A percentile compares a stretch with the other conserved stretches of the same genome.
Conservation (phyloP, 92 coral and sea anemone genomes). For the Metridium senile region DNA sequence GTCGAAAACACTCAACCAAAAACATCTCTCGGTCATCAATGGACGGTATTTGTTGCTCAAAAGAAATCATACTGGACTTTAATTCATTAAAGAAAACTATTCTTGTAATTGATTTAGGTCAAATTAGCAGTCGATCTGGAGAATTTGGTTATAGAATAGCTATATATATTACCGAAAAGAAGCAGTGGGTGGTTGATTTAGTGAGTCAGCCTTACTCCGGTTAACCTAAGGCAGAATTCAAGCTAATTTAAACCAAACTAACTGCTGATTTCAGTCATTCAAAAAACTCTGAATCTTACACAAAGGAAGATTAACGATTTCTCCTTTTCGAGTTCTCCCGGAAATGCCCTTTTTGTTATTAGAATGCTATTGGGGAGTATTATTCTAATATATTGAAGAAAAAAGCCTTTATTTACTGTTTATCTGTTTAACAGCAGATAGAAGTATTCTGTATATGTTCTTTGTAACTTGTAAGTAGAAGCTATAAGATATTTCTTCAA, state of each 20-base stretch:
- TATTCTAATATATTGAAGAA: not conserved
- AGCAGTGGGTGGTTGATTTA: not conserved
- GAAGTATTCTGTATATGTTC: too few species aligned
- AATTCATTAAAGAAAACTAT: not conserved
- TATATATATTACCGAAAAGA: not conserved
- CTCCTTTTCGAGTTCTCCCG: not conserved
- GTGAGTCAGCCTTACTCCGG: not conserved
- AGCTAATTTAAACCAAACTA: conserved; percentile 12
- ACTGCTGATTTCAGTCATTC: not conserved
- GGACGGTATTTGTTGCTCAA: not conserved
- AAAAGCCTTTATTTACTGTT: not conserved
- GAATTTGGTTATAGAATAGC: conserved; percentile 10
- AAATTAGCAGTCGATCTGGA: conserved; percentile 5
- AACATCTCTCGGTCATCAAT: not conserved
- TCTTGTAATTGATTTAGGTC: not conserved
- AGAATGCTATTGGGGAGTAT: not conserved
- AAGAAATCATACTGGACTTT: not conserved
- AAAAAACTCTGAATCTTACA: not conserved
- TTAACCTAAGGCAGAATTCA: too few species aligned
- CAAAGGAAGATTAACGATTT: not conserved
- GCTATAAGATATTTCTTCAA: too few species aligned
- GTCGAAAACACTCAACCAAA: not conserved
- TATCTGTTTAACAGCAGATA: not conserved
- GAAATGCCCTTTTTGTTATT: not conserved
- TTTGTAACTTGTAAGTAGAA: too few species aligned